These are phyloP conservation scores for Opisthograptis luteolata DNA, from an alignment of 2,888 invertebrate genomes.

Conservation along the genomic window DNA sequence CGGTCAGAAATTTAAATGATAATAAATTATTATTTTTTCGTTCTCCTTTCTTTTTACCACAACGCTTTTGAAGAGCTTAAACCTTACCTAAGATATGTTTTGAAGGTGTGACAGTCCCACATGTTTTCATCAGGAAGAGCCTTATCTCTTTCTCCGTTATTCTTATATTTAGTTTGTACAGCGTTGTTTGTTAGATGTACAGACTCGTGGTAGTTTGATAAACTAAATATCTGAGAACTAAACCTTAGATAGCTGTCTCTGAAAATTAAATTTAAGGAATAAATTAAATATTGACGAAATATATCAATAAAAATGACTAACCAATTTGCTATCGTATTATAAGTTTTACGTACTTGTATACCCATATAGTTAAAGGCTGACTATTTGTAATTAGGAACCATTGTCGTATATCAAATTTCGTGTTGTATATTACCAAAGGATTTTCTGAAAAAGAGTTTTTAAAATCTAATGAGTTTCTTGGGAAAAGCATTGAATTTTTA, in stretches of 20 bases:
- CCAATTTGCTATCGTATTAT: conserved; percentile 4
- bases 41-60: too few species aligned
- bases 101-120: conserved; percentile 96
- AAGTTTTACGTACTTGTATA: conserved; percentile 88
- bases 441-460: conserved; percentile 86
- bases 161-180: conserved; percentile 94
- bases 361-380: conserved; percentile 95
- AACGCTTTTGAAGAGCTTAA: too few species aligned
- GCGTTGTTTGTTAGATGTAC: conserved; percentile 97
- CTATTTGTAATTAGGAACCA: conserved; percentile 97
- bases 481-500: too few species aligned
- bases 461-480: background rate
- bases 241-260: conserved; percentile 96
- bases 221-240: conserved; percentile 94
- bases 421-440: conserved; percentile 93
- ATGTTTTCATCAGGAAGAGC: conserved; percentile 95
- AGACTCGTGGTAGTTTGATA: conserved; percentile 95
- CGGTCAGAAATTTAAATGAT: too few species aligned
- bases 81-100: conserved; percentile 86
- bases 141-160: conserved; percentile 87
- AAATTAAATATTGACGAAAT: too few species aligned
- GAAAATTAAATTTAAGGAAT: conserved; percentile 52
- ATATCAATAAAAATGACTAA: too few species aligned
- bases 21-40: too few species aligned
- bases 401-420: conserved; percentile 97